These are phyloP conservation scores for Ephialtes manifestator DNA, from an alignment of 2,888 invertebrate genomes.

Conservation along the genomic window DNA sequence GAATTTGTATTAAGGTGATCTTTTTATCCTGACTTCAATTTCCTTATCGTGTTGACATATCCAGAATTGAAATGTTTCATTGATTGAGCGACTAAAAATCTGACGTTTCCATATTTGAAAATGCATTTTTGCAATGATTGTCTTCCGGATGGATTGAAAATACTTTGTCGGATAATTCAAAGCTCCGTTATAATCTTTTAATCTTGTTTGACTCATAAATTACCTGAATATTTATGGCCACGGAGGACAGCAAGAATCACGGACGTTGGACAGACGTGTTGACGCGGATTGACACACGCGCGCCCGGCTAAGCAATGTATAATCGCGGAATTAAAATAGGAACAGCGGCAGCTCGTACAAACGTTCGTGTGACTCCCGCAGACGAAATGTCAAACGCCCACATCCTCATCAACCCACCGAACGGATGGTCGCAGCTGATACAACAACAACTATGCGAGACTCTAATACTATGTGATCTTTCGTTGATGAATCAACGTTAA, in stretches of 20 bases:
- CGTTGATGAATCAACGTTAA: background rate
- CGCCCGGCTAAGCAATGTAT: slow-evolving; percentile 70
- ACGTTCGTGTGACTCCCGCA: slow-evolving; percentile 30
- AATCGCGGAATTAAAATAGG: slow-evolving; percentile 75
- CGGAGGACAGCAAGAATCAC: slow-evolving; percentile 35
- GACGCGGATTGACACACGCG: slow-evolving; percentile 66
- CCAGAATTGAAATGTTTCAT: too few species aligned
- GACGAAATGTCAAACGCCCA: slow-evolving; percentile 70
- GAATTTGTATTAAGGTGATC: too few species aligned
- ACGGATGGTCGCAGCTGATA: slow-evolving; percentile 71
- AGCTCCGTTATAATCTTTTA: slow-evolving; percentile 24
- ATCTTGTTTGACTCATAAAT: slow-evolving; percentile 61
- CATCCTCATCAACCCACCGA: slow-evolving; percentile 62
- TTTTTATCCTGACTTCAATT: too few species aligned
- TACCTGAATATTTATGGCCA: slow-evolving; percentile 54
- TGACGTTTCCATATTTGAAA: background rate
- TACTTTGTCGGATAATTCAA: background rate
- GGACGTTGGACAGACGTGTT: slow-evolving; percentile 39
- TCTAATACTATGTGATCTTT: slow-evolving; percentile 6
- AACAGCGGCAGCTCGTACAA: slow-evolving; percentile 47
- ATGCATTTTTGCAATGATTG: slow-evolving; percentile 6
- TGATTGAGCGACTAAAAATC: background rate
- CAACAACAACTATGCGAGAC: slow-evolving; percentile 53
- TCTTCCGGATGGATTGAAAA: background rate
- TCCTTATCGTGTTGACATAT: too few species aligned